These are phyloP conservation scores for Ophion ellenae DNA, from an alignment of 2,888 invertebrate species.

Conservation along the genomic window DNA sequence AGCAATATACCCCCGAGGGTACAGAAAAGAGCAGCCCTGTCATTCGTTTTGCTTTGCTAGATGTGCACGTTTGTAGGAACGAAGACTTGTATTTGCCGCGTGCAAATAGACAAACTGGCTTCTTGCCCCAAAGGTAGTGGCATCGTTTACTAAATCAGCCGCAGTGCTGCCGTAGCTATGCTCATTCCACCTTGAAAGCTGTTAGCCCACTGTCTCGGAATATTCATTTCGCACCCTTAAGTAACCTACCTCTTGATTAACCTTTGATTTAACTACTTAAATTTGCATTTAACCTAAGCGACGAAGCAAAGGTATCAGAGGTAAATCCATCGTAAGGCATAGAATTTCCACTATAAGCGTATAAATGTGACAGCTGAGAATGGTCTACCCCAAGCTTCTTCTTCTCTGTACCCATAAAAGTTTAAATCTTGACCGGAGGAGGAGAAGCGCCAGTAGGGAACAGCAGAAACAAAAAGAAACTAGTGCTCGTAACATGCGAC, in stretches of 20 bases:
- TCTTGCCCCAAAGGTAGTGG: slow-evolving; percentile 34
- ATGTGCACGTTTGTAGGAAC: slow-evolving; percentile 41
- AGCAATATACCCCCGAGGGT: slow-evolving; percentile 43
- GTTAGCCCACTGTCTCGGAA: slow-evolving; percentile 10
- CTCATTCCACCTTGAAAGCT: slow-evolving; percentile 32
- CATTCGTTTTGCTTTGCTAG: slow-evolving; percentile 7
- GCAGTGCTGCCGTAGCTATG: slow-evolving; percentile 31
- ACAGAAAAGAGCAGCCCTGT: slow-evolving; percentile 56
- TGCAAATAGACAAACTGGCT: slow-evolving; percentile 59
- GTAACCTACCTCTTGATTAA: slow-evolving; percentile 22
- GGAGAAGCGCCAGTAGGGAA: slow-evolving; percentile 10
- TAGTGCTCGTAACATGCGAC: slow-evolving; percentile 58
- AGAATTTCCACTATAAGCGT: not conserved
- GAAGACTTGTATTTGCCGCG: slow-evolving; percentile 61
- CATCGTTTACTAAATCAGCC: slow-evolving; percentile 57
- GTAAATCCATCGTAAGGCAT: slow-evolving; percentile 31
- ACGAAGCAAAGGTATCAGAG: not conserved
- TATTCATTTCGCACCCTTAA: slow-evolving; percentile 24
- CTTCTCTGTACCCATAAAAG: slow-evolving; percentile 45
- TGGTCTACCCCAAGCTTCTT: slow-evolving; percentile 10
- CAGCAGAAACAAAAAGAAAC: slow-evolving; percentile 39
- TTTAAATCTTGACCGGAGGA: slow-evolving; percentile 31
- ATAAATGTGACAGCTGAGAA: slow-evolving; percentile 3
- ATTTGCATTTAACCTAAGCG: not conserved
- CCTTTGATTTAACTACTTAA: not conserved